phyloP scores from a whole-genome alignment of 1,140 invertebrate species.

The Thalassaphorura encarpata region DNA sequence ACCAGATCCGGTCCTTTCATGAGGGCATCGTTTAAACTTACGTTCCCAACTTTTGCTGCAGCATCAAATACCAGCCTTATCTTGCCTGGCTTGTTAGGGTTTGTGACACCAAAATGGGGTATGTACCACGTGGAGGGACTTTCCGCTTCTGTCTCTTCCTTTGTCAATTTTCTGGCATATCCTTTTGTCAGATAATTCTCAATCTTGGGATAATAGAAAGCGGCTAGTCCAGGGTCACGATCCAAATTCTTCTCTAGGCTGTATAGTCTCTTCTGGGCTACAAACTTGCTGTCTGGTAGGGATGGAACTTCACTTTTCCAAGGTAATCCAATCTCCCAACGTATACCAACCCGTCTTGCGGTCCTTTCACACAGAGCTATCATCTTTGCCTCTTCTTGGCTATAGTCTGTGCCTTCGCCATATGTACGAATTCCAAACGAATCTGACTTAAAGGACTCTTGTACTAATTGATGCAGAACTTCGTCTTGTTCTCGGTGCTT shows the following conservation, averaged over 20 bases:
- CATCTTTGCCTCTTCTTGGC: conserved; percentile 4
- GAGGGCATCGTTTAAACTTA: conserved; percentile 18
- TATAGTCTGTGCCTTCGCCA: not conserved
- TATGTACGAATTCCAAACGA: conserved; percentile 4
- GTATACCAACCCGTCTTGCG: not conserved
- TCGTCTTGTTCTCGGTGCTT: not conserved
- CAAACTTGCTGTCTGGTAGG: conserved; percentile 3
- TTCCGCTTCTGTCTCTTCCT: not conserved
- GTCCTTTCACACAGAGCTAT: conserved; percentile 4
- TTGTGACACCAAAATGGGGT: conserved; percentile 12
- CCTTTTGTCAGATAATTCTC: conserved; percentile 11
- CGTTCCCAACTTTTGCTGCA: conserved; percentile 7
- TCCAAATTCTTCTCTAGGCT: conserved; percentile 13
- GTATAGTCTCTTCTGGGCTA: not conserved
- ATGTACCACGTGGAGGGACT: conserved; percentile 1
- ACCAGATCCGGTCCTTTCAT: conserved; percentile 14
- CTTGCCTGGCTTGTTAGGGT: conserved; percentile 15
- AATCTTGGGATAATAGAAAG: conserved; percentile 1
- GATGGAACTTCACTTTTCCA: conserved; percentile 7
- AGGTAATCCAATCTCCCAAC: conserved; percentile 12
- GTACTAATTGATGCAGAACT: conserved; percentile 11
- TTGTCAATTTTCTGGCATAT: conserved; percentile 1
- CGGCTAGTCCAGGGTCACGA: not conserved
- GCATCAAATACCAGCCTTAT: conserved; percentile 11
- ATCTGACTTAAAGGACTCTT: conserved; percentile 12